A percentile compares a stretch with the other conserved stretches of the same genome.
Conservation (phyloP, 1,140 invertebrate genomes). For the Drosophila gunungcola region DNA sequence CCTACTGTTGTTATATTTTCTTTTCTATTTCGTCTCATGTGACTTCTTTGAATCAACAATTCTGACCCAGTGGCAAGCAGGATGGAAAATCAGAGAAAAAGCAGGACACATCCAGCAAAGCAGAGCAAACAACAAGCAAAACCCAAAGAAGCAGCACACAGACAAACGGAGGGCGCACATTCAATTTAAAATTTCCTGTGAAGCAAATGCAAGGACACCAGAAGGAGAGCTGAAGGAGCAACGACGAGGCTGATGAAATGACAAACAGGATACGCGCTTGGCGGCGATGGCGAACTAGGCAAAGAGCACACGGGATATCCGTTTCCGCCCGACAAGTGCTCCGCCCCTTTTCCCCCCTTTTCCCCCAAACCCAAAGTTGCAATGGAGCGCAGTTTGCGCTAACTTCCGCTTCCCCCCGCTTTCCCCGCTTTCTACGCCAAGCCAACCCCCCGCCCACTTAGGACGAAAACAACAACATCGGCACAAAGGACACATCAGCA, state of each 20-base stretch:
- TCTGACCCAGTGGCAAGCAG: slow-evolving; percentile 34
- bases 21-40: slow-evolving; percentile 20
- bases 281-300: slow-evolving; percentile 51
- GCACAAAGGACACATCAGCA: slow-evolving; percentile 32
- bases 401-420: slow-evolving; percentile 42
- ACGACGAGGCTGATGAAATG: slow-evolving; percentile 53
- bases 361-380: slow-evolving; percentile 44
- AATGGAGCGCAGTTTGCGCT: slow-evolving; percentile 75
- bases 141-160: slow-evolving; percentile 31
- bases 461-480: not conserved
- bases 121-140: slow-evolving; percentile 33
- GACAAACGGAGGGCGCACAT: slow-evolving; percentile 52
- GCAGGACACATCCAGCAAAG: slow-evolving; percentile 33
- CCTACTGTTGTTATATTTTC: not conserved
- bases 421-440: not conserved
- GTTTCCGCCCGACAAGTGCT: slow-evolving; percentile 74
- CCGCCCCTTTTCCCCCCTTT: slow-evolving; percentile 7
- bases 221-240: not conserved
- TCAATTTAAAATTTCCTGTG: slow-evolving; percentile 78
- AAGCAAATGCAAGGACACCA: slow-evolving; percentile 51
- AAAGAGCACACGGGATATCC: slow-evolving; percentile 78
- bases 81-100: slow-evolving; percentile 29
- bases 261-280: slow-evolving; percentile 63
- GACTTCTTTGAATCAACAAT: slow-evolving; percentile 36
- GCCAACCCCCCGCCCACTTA: slow-evolving; percentile 5